Conservation (phyloP, 2,113 vertebrate species). For the Scortum barcoo region DNA sequence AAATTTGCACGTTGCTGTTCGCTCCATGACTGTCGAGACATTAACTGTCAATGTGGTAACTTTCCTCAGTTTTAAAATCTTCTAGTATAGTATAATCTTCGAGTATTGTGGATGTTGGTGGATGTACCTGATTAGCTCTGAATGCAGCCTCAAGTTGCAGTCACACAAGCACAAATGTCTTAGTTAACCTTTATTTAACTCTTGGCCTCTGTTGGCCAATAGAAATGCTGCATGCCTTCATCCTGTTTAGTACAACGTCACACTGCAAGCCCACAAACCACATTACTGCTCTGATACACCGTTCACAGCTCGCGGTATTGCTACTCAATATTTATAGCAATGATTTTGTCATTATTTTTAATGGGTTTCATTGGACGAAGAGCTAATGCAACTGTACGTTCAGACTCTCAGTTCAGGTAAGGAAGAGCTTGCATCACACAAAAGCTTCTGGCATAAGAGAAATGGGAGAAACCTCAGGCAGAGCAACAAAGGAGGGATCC, state of each 20-base stretch:
- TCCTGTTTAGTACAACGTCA: constrained; percentile 32
- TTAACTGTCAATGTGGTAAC: too few relatives aligned
- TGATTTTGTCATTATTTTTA: not conserved
- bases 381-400: not conserved
- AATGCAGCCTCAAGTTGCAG: not conserved
- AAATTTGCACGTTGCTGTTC: not conserved
- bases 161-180: not conserved
- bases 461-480: not conserved
- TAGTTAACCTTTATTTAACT: constrained; percentile 17
- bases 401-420: constrained; percentile 26
- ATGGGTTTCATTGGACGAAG: not conserved
- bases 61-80: too few relatives aligned
- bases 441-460: constrained; percentile 1
- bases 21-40: not conserved
- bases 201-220: constrained; percentile 4
- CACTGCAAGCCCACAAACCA: constrained; percentile 11
- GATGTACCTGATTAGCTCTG: not conserved
- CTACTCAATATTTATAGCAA: constrained; percentile 12
- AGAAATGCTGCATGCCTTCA: constrained; percentile 15
- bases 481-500: not conserved
- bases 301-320: constrained; percentile 18
- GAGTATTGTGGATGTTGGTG: not conserved
- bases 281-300: constrained; percentile 18
- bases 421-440: constrained; percentile 18
- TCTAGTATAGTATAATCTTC: not conserved